Conservation (phyloP, 1,140 invertebrate species). For the Cydia pomonella region DNA sequence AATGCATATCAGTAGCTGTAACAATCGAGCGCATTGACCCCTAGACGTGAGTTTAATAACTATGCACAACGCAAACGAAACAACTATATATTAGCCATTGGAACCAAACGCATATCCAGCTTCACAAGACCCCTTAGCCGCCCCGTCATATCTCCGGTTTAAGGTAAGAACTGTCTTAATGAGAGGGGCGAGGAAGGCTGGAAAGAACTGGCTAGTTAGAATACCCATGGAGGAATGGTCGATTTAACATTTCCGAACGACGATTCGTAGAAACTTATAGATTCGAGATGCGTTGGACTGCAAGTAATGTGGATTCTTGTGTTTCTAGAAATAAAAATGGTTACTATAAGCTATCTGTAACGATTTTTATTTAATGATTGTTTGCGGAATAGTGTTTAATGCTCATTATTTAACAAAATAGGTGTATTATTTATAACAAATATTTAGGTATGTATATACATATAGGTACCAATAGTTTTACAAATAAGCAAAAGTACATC, state of each 20-base stretch:
- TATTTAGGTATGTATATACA: too few species aligned
- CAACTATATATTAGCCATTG: slow-evolving; percentile 63
- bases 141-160: background rate
- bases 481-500: too few species aligned
- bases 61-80: slow-evolving; percentile 61
- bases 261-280: slow-evolving; percentile 60
- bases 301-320: slow-evolving; percentile 26
- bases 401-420: background rate
- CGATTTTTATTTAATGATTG: slow-evolving; percentile 47
- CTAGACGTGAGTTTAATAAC: slow-evolving; percentile 65
- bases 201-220: slow-evolving; percentile 43
- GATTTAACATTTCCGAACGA: slow-evolving; percentile 56
- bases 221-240: slow-evolving; percentile 48
- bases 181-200: slow-evolving; percentile 43
- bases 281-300: slow-evolving; percentile 44
- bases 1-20: slow-evolving; percentile 56
- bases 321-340: slow-evolving; percentile 11
- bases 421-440: too few species aligned
- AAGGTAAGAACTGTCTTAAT: background rate
- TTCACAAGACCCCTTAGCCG: slow-evolving; percentile 34
- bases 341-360: background rate
- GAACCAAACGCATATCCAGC: slow-evolving; percentile 41
- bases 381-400: slow-evolving; percentile 44
- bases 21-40: slow-evolving; percentile 60
- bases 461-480: too few species aligned